Evolutionary conservation across 1,140 invertebrate species (phyloP), one percentile per base, ranked within the genome.

Genomic region (Papilio machaon): DNA sequence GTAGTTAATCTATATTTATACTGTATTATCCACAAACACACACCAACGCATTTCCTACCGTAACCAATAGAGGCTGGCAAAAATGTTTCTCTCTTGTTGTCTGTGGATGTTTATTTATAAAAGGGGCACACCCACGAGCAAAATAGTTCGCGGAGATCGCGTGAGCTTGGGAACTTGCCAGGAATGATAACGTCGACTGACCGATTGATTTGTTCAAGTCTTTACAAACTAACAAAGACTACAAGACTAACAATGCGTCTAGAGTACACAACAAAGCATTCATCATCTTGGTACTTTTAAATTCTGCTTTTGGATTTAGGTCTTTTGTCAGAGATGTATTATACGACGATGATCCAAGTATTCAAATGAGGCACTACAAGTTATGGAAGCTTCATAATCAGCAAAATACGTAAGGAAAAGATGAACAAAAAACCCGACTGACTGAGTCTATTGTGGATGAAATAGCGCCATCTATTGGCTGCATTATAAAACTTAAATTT

Each of bases 51-150:
- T 35, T 35, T 8, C 23, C 11, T 23, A 17, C 7, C 47, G 23
- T 17, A 46, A 19, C 15, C 73, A 43, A 35, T 38, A 49, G 74
- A 49, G 43, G 74, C 23, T 52, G 43, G 47, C 43, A 30, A 52
- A 47, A 49, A 46, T 76, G 23, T 52, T 75, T 30, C 23, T 75
- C 11, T 7, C 19, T 54, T 47, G n/a, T 30, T 19, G 35, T 46
- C 17, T 74, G 73, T 46, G 73, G 43, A 49, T 23, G 43, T 70
- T 70, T 76, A 76, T 76, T 76, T 49, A 79, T 64, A 46, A 38
- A 38, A 46, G 35, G 38, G 77, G 77, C 77, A 79, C 77, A 79
- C 77, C 77, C 77, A 79, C 77, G 58, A 64, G 38, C 58, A 30
- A 79, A 79, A 79, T 64, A 64, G 58, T 38, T 79, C 77, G 58